Evolutionary conservation across 2,113 vertebrate species (phyloP).

Genomic region (Columba janthina): DNA sequence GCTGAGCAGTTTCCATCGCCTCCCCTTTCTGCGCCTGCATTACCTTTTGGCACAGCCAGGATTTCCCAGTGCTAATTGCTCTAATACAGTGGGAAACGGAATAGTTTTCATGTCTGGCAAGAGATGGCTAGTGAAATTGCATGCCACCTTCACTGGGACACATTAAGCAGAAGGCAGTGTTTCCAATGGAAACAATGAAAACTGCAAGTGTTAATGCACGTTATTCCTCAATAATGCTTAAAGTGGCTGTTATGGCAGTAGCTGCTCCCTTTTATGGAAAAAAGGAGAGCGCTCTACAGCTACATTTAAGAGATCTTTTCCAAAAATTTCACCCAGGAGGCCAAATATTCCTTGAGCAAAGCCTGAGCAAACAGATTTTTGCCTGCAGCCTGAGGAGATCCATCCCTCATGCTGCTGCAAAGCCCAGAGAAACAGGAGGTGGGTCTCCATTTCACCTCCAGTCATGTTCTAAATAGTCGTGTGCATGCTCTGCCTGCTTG

Average conservation of each 20-base stretch:
- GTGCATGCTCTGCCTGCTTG: neutral
- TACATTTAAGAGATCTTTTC: slow-evolving; percentile 34
- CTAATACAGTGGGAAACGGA: slow-evolving; percentile 66
- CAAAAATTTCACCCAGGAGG: slow-evolving; percentile 12
- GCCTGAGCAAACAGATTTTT: slow-evolving; percentile 27
- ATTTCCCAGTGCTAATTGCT: slow-evolving; percentile 70
- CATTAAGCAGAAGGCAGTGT: slow-evolving; percentile 66
- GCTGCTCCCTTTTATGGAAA: slow-evolving; percentile 53
- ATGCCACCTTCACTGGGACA: slow-evolving; percentile 60
- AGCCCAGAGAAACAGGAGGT: neutral
- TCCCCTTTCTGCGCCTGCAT: slow-evolving; percentile 60
- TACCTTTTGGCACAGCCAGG: slow-evolving; percentile 75
- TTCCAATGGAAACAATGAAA: slow-evolving; percentile 65
- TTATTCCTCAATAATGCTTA: slow-evolving; percentile 61
- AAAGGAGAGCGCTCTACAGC: neutral
- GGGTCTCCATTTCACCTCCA: neutral
- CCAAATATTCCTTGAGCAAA: slow-evolving; percentile 30
- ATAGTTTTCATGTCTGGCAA: slow-evolving; percentile 65
- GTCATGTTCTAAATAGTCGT: neutral
- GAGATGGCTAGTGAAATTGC: slow-evolving; percentile 63
- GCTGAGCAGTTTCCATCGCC: slow-evolving; percentile 56
- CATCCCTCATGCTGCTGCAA: neutral
- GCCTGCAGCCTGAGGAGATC: neutral
- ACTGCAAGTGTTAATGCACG: slow-evolving; percentile 52
- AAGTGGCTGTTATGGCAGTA: slow-evolving; percentile 42